These are phyloP conservation scores for Spialia ferax DNA, from an alignment of 2,888 invertebrate species.

Conservation along the genomic window DNA sequence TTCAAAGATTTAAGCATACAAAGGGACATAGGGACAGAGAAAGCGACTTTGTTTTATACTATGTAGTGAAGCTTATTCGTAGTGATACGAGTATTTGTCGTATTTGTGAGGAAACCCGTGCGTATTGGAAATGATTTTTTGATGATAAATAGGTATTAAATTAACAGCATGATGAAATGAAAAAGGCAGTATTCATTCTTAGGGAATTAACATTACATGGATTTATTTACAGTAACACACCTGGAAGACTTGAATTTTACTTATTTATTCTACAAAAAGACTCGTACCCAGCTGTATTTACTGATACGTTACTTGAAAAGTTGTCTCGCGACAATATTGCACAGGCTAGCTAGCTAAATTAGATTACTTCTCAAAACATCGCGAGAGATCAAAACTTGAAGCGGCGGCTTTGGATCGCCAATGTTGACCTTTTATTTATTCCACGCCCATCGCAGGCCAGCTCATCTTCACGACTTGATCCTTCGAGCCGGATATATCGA, in stretches of 20 bases:
- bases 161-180: too few species aligned
- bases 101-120: too few species aligned
- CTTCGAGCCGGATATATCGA: constrained; percentile 21
- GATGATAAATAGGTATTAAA: too few species aligned
- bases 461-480: neutral
- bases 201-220: neutral
- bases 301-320: neutral
- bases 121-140: too few species aligned
- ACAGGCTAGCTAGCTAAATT: neutral
- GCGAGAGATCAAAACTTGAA: neutral
- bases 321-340: neutral
- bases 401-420: neutral
- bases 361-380: neutral
- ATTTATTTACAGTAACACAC: neutral
- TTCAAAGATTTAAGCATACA: too few species aligned
- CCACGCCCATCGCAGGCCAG: neutral
- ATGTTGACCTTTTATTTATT: neutral
- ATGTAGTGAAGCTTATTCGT: too few species aligned
- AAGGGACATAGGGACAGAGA: too few species aligned
- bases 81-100: too few species aligned
- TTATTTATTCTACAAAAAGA: too few species aligned
- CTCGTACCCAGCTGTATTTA: neutral
- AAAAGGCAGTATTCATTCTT: too few species aligned
- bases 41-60: too few species aligned
- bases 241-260: too few species aligned